Evolutionary conservation across 2,797 vertebrate species (phyloP).

Genomic region (Darevskia nairensis): DNA sequence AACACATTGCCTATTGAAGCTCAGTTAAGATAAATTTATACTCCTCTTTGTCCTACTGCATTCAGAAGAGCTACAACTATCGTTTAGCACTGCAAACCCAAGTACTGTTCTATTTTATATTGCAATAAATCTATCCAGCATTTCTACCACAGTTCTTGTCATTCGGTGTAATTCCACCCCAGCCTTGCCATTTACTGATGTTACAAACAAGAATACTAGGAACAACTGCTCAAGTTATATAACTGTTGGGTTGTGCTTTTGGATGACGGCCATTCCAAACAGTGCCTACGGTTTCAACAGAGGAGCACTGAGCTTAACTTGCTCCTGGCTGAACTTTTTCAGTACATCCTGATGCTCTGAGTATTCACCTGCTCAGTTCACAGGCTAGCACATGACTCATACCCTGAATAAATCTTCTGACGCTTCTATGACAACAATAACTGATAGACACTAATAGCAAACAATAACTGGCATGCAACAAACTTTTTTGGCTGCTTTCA

Average conservation of each 20-base stretch:
- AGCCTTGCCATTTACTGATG: slow-evolving; percentile 27
- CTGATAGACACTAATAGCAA: not conserved
- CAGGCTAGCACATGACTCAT: slow-evolving; percentile 32
- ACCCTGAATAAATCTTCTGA: slow-evolving; percentile 34
- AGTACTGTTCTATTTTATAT: slow-evolving; percentile 8
- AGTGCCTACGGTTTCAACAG: slow-evolving; percentile 63
- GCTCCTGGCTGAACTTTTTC: slow-evolving; percentile 57
- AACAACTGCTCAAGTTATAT: slow-evolving; percentile 43
- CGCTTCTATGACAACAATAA: not conserved
- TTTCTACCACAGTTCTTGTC: slow-evolving; percentile 33
- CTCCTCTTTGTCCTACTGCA: slow-evolving; percentile 22
- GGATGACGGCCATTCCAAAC: slow-evolving; percentile 66
- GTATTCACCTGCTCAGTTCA: slow-evolving; percentile 50
- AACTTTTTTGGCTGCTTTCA: slow-evolving; percentile 5
- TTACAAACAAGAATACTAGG: slow-evolving; percentile 25
- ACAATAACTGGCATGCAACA: not conserved
- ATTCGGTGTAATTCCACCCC: slow-evolving; percentile 39
- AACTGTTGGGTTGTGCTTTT: slow-evolving; percentile 52
- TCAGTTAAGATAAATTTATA: slow-evolving; percentile 13
- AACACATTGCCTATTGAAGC: not conserved
- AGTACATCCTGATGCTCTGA: slow-evolving; percentile 58
- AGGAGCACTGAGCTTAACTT: slow-evolving; percentile 61
- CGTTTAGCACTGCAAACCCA: not conserved
- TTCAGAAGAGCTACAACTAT: not conserved
- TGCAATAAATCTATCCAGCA: not conserved